A percentile compares a stretch with the other conserved stretches of the same genome.
These are phyloP conservation scores for Phenganax stokvisi DNA, from an alignment of 92 coral and sea anemone genomes.

Conservation along the genomic window DNA sequence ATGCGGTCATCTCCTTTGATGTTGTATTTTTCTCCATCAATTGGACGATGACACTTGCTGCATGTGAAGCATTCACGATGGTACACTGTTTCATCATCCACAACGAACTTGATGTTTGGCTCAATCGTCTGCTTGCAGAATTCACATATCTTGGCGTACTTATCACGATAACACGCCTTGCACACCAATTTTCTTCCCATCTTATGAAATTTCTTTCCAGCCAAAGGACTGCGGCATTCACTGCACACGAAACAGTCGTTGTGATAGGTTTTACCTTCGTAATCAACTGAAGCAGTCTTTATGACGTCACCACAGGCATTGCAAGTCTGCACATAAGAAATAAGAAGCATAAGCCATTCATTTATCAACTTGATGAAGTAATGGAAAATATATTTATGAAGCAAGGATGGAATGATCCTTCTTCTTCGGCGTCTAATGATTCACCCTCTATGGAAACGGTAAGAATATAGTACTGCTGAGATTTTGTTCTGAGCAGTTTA, in stretches of 20 bases:
- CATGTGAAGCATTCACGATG: slow-evolving; percentile 98
- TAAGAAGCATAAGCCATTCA: neutral
- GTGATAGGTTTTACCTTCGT: slow-evolving; percentile 72
- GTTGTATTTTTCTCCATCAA: slow-evolving; percentile 93
- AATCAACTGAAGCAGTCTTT: slow-evolving; percentile 69
- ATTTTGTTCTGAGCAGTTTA: too few species aligned
- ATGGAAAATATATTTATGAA: too few species aligned
- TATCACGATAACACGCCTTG: slow-evolving; percentile 81
- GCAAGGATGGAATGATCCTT: too few species aligned
- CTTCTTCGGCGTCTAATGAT: too few species aligned
- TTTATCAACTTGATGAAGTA: too few species aligned
- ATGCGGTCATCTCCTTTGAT: slow-evolving; percentile 63
- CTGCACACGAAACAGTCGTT: slow-evolving; percentile 77
- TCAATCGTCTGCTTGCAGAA: slow-evolving; percentile 71
- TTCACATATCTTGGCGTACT: slow-evolving; percentile 80
- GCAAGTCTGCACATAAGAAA: slow-evolving; percentile 58
- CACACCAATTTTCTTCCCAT: slow-evolving; percentile 79
- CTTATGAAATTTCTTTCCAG: slow-evolving; percentile 95
- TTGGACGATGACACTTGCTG: slow-evolving; percentile 60
- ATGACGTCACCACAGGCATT: slow-evolving; percentile 61
- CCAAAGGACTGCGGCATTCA: slow-evolving; percentile 69
- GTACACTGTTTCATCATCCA: slow-evolving; percentile 76
- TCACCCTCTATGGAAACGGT: too few species aligned
- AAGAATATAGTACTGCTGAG: too few species aligned
- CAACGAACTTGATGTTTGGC: slow-evolving; percentile 94